These are phyloP conservation scores for Lethenteron camtschaticum DNA, from an alignment of 2,113 vertebrate genomes.

Conservation along the genomic window DNA sequence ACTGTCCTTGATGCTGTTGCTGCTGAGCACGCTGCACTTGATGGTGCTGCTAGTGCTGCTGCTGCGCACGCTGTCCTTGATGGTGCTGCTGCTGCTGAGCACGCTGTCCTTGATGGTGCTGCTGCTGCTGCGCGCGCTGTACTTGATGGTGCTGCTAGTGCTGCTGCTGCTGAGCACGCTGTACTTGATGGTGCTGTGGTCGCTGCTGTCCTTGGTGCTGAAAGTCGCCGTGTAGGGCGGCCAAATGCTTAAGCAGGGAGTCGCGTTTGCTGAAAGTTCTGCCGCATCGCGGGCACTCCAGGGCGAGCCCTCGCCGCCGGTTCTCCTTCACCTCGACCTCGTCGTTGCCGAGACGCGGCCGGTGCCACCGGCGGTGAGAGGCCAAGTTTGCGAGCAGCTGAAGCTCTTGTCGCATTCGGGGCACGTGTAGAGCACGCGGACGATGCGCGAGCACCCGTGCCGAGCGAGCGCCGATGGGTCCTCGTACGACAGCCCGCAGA, in stretches of 20 bases:
- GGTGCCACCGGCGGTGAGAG: constrained; percentile 23
- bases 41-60: too few species aligned
- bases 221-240: not conserved
- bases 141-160: too few species aligned
- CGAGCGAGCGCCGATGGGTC: constrained; percentile 19
- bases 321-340: constrained; percentile 10
- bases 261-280: constrained; percentile 18
- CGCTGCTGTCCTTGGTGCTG: too few species aligned
- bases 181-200: too few species aligned
- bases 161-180: too few species aligned
- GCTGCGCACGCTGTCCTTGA: too few species aligned
- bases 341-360: constrained; percentile 10
- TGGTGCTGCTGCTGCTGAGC: too few species aligned
- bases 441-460: constrained; percentile 21
- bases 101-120: too few species aligned
- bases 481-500: constrained; percentile 17
- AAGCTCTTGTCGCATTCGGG: constrained; percentile 21
- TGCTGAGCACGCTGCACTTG: too few species aligned
- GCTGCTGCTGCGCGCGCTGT: too few species aligned
- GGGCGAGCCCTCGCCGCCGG: constrained; percentile 5
- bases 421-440: constrained; percentile 20
- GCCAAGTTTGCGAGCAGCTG: constrained; percentile 22
- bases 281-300: constrained; percentile 15
- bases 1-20: too few species aligned
- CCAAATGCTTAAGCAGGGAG: constrained; percentile 19